Evolutionary conservation across 2,113 vertebrate species (phyloP).

Genomic region (Chiloscyllium plagiosum): DNA sequence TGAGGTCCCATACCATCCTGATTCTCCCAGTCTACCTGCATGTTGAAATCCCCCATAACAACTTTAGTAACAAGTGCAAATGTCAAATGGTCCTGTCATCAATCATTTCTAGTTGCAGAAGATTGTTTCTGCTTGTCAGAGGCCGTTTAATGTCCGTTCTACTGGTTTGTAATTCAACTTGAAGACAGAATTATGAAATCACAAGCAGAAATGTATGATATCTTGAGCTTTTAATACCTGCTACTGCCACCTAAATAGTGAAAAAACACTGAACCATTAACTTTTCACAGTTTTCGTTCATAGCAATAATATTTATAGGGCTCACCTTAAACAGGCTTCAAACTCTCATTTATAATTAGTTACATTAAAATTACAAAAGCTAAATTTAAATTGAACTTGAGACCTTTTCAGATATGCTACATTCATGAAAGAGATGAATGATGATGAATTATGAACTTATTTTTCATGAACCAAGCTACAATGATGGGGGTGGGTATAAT

Average conservation of each 20-base stretch:
- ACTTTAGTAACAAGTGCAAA: neutral
- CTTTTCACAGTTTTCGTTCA: neutral
- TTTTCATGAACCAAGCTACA: neutral
- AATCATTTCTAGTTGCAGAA: neutral
- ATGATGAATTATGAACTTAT: neutral
- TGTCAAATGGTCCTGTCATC: neutral
- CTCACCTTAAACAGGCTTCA: neutral
- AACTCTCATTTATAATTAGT: conserved; percentile 7
- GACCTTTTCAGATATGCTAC: neutral
- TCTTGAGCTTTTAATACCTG: neutral
- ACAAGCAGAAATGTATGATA: neutral
- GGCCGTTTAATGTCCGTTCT: neutral
- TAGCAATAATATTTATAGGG: neutral
- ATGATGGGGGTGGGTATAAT: neutral
- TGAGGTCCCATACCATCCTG: too few species aligned
- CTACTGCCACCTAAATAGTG: conserved; percentile 3
- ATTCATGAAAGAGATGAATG: neutral
- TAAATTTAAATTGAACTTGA: conserved; percentile 10
- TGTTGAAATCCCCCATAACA: too few species aligned
- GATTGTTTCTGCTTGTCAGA: neutral
- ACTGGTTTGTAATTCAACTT: conserved; percentile 10
- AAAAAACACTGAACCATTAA: conserved; percentile 18
- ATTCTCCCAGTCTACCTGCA: too few species aligned
- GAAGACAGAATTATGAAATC: neutral
- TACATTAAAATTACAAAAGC: neutral